Conservation (phyloP, 2,888 invertebrate genomes). For the Dioctria rufipes region DNA sequence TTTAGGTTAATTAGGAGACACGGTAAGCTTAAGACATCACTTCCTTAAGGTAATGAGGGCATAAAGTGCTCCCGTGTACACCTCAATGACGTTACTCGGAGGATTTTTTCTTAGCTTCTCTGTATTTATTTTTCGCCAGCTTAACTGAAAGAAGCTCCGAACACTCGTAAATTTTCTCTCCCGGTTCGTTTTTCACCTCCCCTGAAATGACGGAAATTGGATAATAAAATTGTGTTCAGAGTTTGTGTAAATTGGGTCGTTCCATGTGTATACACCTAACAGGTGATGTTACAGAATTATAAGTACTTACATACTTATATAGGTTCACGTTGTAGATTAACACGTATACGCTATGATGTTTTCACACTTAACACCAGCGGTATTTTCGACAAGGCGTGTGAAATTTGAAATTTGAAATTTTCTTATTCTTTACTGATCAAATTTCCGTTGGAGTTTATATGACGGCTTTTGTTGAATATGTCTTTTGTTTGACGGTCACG, state of each 20-base stretch:
- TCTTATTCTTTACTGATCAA: slow-evolving; percentile 40
- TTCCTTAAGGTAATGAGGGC: slow-evolving; percentile 44
- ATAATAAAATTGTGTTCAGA: slow-evolving; percentile 48
- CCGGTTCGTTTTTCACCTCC: background rate
- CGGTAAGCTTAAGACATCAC: slow-evolving; percentile 34
- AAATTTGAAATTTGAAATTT: slow-evolving; percentile 45
- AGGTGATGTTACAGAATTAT: slow-evolving; percentile 33
- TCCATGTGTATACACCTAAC: slow-evolving; percentile 46
- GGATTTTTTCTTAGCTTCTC: slow-evolving; percentile 20
- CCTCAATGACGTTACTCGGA: slow-evolving; percentile 32
- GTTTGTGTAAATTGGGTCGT: slow-evolving; percentile 51
- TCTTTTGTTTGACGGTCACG: background rate
- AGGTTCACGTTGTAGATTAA: slow-evolving; percentile 46
- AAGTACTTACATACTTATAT: too few species aligned
- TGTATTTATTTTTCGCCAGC: background rate
- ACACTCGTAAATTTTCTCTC: slow-evolving; percentile 28
- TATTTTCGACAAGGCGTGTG: background rate
- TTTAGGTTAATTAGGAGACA: slow-evolving; percentile 48
- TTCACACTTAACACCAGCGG: background rate
- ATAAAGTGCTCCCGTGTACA: slow-evolving; percentile 32
- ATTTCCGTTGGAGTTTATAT: slow-evolving; percentile 11
- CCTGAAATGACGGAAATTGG: slow-evolving; percentile 43
- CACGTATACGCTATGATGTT: slow-evolving; percentile 30
- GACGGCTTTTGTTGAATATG: background rate
- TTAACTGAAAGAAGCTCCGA: slow-evolving; percentile 19